These are phyloP conservation scores for Diplosoma virens DNA, from an alignment of 23 tunicate genomes.

Conservation along the genomic window DNA sequence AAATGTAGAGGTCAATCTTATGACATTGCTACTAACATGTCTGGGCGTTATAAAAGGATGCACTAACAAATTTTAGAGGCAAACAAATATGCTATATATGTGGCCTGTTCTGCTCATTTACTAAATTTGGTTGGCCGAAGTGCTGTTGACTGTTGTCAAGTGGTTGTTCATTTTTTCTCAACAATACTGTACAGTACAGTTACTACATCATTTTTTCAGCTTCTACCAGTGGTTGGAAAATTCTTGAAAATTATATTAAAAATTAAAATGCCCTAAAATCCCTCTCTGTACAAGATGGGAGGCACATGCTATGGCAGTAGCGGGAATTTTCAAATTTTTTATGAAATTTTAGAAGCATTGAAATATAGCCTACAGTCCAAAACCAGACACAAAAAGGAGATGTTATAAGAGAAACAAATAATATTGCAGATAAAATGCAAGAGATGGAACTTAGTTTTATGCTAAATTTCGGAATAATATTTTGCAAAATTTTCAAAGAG, in stretches of 20 bases:
- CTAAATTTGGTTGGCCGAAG: not conserved
- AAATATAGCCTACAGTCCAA: not conserved
- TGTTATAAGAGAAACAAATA: conserved; percentile 24
- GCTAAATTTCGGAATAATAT: not conserved
- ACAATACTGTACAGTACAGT: not conserved
- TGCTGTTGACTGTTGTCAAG: not conserved
- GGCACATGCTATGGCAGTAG: conserved; percentile 18
- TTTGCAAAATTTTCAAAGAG: conserved; percentile 16
- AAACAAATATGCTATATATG: not conserved
- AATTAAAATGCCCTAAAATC: conserved; percentile 10
- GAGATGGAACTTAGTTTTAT: conserved; percentile 2
- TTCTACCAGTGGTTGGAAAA: not conserved
- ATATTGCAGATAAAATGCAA: conserved; percentile 21
- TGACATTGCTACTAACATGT: too few species aligned
- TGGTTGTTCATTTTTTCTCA: not conserved
- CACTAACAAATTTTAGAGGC: not conserved
- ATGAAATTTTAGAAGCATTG: conserved; percentile 22
- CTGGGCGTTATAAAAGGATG: not conserved
- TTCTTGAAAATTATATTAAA: not conserved
- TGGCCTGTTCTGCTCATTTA: not conserved
- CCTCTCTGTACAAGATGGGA: conserved; percentile 23
- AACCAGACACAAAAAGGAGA: conserved; percentile 30
- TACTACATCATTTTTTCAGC: not conserved
- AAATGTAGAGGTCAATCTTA: too few species aligned
- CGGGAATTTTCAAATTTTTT: conserved; percentile 6